phyloP scores from a whole-genome alignment of 1,140 invertebrate genomes.

The Lasaia peninsularis region DNA sequence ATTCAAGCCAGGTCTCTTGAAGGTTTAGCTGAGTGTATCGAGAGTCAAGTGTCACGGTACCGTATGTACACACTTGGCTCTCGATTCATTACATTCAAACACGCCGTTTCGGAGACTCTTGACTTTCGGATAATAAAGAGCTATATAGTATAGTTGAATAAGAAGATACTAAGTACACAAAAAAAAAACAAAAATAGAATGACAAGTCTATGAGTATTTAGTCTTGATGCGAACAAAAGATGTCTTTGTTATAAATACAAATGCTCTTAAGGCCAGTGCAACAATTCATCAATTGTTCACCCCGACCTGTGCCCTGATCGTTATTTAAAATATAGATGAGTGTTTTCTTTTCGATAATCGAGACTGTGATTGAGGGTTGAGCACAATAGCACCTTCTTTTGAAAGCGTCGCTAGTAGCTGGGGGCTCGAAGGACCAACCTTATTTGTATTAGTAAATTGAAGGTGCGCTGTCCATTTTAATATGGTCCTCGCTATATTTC shows the following conservation, averaged over 20 bases:
- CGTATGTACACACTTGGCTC: no score
- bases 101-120: no score
- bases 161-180: no score
- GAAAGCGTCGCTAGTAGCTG: conserved; percentile 53
- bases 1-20: no score
- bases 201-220: neutral
- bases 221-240: neutral
- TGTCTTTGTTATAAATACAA: conserved; percentile 3
- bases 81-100: no score
- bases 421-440: conserved; percentile 49
- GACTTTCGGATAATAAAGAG: no score
- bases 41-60: no score
- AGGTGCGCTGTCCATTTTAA: conserved; percentile 65
- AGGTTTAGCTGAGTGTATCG: no score
- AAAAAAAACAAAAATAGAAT: no score
- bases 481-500: conserved; percentile 37
- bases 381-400: conserved; percentile 62
- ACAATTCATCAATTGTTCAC: conserved; percentile 61
- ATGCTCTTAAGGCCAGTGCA: conserved; percentile 44
- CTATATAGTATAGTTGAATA: no score
- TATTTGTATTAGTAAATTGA: conserved; percentile 76
- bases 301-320: conserved; percentile 57
- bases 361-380: conserved; percentile 67
- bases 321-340: conserved; percentile 76
- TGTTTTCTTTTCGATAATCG: conserved; percentile 77